A percentile compares a stretch with the other conserved stretches of the same genome.
Evolutionary conservation across 2,113 vertebrate species (phyloP).

Genomic region (Lampris megalopsis): DNA sequence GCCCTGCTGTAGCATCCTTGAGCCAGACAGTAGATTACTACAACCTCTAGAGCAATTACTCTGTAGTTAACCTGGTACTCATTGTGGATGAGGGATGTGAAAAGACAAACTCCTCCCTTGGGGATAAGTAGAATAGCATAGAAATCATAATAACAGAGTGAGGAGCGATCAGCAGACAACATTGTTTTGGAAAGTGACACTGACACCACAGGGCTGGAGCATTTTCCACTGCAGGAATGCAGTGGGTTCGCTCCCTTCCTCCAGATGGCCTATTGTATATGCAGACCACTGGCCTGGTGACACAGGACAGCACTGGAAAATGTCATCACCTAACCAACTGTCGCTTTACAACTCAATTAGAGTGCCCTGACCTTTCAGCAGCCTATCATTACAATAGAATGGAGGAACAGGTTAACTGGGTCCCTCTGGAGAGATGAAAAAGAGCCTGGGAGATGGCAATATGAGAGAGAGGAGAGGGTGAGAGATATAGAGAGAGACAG

Average conservation of each 20-base stretch:
- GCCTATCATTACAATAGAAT: conserved; percentile 66
- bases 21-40: not conserved
- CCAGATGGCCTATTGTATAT: conserved; percentile 24
- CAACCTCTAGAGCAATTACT: too few species aligned
- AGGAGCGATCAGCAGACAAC: not conserved
- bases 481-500: not conserved
- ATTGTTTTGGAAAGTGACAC: conserved; percentile 1
- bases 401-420: conserved; percentile 55
- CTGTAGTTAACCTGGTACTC: too few species aligned
- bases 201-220: conserved; percentile 7
- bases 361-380: conserved; percentile 70
- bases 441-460: not conserved
- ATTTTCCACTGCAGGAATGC: not conserved
- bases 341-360: conserved; percentile 73
- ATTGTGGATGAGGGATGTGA: too few species aligned
- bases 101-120: not conserved
- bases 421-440: conserved; percentile 53
- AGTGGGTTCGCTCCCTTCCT: not conserved
- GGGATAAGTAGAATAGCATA: not conserved
- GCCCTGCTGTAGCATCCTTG: not conserved
- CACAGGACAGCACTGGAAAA: conserved; percentile 43
- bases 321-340: conserved; percentile 60
- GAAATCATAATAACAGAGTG: too few species aligned
- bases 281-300: conserved; percentile 23
- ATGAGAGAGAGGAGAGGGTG: too few species aligned